Evolutionary conservation across 1,140 invertebrate genomes (phyloP).

Genomic region (Notospermus geniculatus): DNA sequence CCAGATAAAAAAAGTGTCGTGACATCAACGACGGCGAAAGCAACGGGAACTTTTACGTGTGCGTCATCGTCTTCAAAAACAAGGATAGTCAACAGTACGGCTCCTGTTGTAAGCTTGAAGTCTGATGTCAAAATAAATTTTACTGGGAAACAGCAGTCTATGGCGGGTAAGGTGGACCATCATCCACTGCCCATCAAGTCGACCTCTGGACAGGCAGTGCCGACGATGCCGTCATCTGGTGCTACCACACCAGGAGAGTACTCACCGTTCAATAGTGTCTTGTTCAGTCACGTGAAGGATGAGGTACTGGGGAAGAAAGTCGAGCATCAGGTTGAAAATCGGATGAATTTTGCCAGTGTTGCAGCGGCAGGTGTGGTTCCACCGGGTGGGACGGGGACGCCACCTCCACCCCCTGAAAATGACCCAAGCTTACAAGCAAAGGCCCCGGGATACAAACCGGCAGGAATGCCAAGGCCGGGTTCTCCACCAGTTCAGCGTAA

Average conservation of each 20-base stretch:
- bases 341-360: slow-evolving; percentile 73
- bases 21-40: background rate
- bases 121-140: too few species aligned
- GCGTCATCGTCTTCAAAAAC: background rate
- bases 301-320: slow-evolving; percentile 69
- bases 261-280: slow-evolving; percentile 72
- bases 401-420: slow-evolving; percentile 26
- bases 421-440: slow-evolving; percentile 44
- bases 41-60: background rate
- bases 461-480: slow-evolving; percentile 27
- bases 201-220: background rate
- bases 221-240: slow-evolving; percentile 11
- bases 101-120: too few species aligned
- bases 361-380: slow-evolving; percentile 63
- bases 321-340: slow-evolving; percentile 64
- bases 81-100: too few species aligned
- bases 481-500: slow-evolving; percentile 24
- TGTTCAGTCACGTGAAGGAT: slow-evolving; percentile 65
- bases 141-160: too few species aligned
- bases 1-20: slow-evolving; percentile 2
- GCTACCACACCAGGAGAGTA: slow-evolving; percentile 61
- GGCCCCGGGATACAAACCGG: slow-evolving; percentile 47
- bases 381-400: slow-evolving; percentile 40
- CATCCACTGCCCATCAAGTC: slow-evolving; percentile 9
- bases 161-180: background rate